These are phyloP conservation scores for Harpagifer antarcticus DNA, from an alignment of 2,797 vertebrate species.

Conservation along the genomic window DNA sequence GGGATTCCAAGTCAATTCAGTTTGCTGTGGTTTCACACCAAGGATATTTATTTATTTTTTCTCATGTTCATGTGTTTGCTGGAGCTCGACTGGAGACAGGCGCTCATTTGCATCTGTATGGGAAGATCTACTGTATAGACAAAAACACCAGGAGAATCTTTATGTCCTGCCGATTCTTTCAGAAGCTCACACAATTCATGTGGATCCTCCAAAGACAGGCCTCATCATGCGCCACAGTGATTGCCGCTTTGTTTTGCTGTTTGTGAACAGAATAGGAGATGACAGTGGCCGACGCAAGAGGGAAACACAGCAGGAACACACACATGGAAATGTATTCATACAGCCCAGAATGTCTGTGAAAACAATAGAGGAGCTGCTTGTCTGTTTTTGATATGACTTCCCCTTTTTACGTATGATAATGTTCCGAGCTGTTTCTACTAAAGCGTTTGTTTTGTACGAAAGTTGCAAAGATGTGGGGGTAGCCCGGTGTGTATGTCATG, in stretches of 20 bases:
- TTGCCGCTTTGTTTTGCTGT: constrained; percentile 80
- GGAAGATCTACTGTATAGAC: constrained; percentile 74
- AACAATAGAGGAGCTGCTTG: constrained; percentile 58
- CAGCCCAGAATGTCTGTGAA: constrained; percentile 55
- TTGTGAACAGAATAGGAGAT: constrained; percentile 79
- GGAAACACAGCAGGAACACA: constrained; percentile 58
- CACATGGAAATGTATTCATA: constrained; percentile 69
- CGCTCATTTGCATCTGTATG: constrained; percentile 86
- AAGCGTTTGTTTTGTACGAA: constrained; percentile 52
- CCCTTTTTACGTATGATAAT: constrained; percentile 63
- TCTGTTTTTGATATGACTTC: constrained; percentile 68
- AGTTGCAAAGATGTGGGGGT: constrained; percentile 25
- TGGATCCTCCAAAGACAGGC: constrained; percentile 75
- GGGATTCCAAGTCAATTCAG: constrained; percentile 55
- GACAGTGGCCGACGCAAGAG: constrained; percentile 64
- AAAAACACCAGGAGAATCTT: constrained; percentile 75
- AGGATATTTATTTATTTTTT: constrained; percentile 49
- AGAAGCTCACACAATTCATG: constrained; percentile 71
- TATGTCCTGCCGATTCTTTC: constrained; percentile 71
- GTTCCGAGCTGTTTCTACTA: constrained; percentile 47
- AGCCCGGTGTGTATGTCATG: constrained; percentile 2
- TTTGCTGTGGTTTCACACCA: constrained; percentile 53
- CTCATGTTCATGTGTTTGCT: constrained; percentile 69
- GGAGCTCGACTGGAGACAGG: constrained; percentile 57
- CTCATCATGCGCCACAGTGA: constrained; percentile 73